Evolutionary conservation across 1,140 invertebrate genomes (phyloP), one percentile per base, ranked within the genome.

Genomic region (Chironomus tepperi): DNA sequence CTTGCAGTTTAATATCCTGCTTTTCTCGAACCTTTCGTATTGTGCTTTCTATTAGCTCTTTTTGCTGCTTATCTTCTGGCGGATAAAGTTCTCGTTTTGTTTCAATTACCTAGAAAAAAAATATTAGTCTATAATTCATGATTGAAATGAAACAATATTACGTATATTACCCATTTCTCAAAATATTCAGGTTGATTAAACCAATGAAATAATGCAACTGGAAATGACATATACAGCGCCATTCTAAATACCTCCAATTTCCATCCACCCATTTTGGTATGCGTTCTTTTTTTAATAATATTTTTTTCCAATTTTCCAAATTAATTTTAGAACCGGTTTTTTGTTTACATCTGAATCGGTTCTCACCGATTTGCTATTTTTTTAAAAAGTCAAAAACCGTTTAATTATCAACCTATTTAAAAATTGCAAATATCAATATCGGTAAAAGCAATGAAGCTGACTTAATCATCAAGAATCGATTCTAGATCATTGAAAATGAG

Each of bases 101-200:
- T 75, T 90, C 86, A 42, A 87, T 89, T 57, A 57, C 47, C 47
- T 57, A 57, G 12, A 57, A 57, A 1, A n/a, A n/a, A 57, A 57
- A n/a, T 57, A 57, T 12, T 12, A n/a, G n/a, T n/a, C n/a, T n/a
- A n/a, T n/a, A n/a, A n/a, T n/a, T n/a, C n/a, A n/a, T n/a, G n/a
- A n/a, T 57, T 57, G 9, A 57, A 57, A 47, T 15, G 2, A 10
- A n/a, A n/a, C 15, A 57, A n/a, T 57, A 12, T 15, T n/a, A 57
- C n/a, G 12, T 57, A 57, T 34, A 57, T 57, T 7, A 95, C 88
- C 88, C 88, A 92, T 75, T 91, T 86, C 80, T 95, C 92, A 81
- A 93, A 94, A 79, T 90, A 90, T 70, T 87, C 84, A 7, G 93
- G 90, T 79, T 94, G 91, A 81, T 96, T 95, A 79, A 95, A 95